phyloP scores from a whole-genome alignment of 1,140 invertebrate species.

The Neotoxoptera formosana region DNA sequence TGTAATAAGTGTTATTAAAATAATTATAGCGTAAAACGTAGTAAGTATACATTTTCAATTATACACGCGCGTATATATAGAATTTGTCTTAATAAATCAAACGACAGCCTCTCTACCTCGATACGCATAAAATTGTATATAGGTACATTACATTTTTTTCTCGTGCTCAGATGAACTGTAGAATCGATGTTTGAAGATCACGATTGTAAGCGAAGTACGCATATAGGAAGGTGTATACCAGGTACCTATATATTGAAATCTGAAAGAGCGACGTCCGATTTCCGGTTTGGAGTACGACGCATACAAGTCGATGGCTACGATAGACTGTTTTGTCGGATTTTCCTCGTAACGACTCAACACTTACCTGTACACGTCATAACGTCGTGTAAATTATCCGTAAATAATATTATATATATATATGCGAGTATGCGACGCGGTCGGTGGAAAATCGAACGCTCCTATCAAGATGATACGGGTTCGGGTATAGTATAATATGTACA shows the following conservation, averaged over 20 bases:
- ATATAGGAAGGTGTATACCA: background rate
- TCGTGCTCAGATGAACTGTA: background rate
- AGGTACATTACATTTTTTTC: background rate
- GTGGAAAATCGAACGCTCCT: background rate
- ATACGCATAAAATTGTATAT: background rate
- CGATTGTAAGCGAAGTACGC: background rate
- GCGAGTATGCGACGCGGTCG: background rate
- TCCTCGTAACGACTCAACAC: background rate
- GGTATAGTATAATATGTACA: too few species aligned
- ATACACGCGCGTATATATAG: background rate
- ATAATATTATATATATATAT: too few species aligned
- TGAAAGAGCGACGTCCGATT: background rate
- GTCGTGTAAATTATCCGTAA: background rate
- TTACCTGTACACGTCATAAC: background rate
- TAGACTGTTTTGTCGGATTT: background rate
- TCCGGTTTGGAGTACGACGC: background rate
- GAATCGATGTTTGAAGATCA: background rate
- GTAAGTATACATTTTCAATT: background rate
- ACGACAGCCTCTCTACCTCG: background rate
- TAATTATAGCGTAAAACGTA: constrained; percentile 36
- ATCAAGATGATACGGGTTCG: background rate
- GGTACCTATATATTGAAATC: too few species aligned
- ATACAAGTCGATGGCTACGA: background rate
- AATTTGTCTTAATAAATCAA: constrained; percentile 2
- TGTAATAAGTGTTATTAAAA: constrained; percentile 24